A percentile compares a stretch with the other conserved stretches of the same genome.
Evolutionary conservation across 2,888 invertebrate genomes (phyloP).

Genomic region (Drosophila siamana): DNA sequence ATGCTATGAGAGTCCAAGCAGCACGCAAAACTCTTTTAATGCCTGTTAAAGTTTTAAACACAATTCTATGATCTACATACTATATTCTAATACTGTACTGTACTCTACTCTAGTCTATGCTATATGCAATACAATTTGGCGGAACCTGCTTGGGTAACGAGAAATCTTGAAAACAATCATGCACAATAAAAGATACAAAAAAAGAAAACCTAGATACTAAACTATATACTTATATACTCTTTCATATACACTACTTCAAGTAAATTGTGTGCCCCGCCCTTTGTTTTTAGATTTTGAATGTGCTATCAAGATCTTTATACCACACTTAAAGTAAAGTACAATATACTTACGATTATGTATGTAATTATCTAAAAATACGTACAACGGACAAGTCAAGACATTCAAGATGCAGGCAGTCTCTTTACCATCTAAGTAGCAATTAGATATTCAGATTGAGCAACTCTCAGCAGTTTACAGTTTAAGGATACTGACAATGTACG

Average conservation of each 20-base stretch:
- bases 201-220: constrained; percentile 16
- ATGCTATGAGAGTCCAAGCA: constrained; percentile 72
- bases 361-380: constrained; percentile 72
- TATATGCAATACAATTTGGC: constrained; percentile 60
- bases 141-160: constrained; percentile 35
- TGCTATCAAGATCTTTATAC: constrained; percentile 70
- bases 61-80: constrained; percentile 25
- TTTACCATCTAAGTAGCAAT: constrained; percentile 55
- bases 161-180: constrained; percentile 70
- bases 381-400: constrained; percentile 55
- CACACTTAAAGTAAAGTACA: constrained; percentile 42
- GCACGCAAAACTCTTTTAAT: constrained; percentile 79
- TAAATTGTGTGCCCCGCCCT: constrained; percentile 63
- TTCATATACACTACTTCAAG: constrained; percentile 74
- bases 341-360: constrained; percentile 66
- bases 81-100: constrained; percentile 1
- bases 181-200: constrained; percentile 68
- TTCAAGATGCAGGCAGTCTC: constrained; percentile 49
- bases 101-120: constrained; percentile 58
- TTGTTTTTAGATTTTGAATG: constrained; percentile 73
- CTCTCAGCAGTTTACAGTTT: constrained; percentile 46
- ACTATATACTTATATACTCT: constrained; percentile 61
- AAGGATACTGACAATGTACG: constrained; percentile 67
- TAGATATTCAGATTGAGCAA: constrained; percentile 66
- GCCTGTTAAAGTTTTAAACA: constrained; percentile 78